A percentile compares a stretch with the other conserved stretches of the same genome.
phyloP scores from a whole-genome alignment of 2,797 vertebrate genomes.

The Mus caroli region DNA sequence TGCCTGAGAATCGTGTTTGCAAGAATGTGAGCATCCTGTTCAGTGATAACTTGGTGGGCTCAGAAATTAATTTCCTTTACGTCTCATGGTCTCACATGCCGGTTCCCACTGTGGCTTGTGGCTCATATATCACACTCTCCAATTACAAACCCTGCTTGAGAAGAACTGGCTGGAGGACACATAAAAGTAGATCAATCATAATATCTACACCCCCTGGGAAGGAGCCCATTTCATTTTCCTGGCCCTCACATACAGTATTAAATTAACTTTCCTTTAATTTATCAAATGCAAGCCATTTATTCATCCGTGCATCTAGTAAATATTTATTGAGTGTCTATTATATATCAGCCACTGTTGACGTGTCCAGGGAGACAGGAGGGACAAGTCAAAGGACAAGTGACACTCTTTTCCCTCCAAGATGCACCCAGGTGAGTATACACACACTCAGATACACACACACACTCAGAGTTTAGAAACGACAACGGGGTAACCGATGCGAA shows the following conservation, averaged over 20 bases:
- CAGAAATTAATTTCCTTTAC: slow-evolving; percentile 80
- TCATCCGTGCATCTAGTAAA: slow-evolving; percentile 53
- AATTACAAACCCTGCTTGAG: slow-evolving; percentile 79
- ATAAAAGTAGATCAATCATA: slow-evolving; percentile 81
- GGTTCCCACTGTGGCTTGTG: slow-evolving; percentile 65
- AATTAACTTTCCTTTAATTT: slow-evolving; percentile 81
- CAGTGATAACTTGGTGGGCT: slow-evolving; percentile 73
- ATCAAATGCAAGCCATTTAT: slow-evolving; percentile 71
- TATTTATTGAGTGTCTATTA: slow-evolving; percentile 62
- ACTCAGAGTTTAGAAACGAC: not conserved
- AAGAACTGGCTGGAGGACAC: slow-evolving; percentile 73
- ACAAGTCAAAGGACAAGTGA: not conserved
- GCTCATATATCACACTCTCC: slow-evolving; percentile 78
- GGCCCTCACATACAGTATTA: slow-evolving; percentile 68
- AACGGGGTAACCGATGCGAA: not conserved
- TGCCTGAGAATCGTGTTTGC: slow-evolving; percentile 62
- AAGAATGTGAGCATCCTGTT: slow-evolving; percentile 37
- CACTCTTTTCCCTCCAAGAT: not conserved
- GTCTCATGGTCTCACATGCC: slow-evolving; percentile 69
- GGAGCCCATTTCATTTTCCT: slow-evolving; percentile 72
- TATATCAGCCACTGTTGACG: not conserved
- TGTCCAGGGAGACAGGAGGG: not conserved
- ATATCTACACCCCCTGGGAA: slow-evolving; percentile 77
- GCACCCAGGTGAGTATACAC: not conserved
- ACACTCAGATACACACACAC: no score